These are phyloP conservation scores for Ptilorrhoa leucosticta DNA, from an alignment of 2,113 vertebrate species.

Conservation along the genomic window DNA sequence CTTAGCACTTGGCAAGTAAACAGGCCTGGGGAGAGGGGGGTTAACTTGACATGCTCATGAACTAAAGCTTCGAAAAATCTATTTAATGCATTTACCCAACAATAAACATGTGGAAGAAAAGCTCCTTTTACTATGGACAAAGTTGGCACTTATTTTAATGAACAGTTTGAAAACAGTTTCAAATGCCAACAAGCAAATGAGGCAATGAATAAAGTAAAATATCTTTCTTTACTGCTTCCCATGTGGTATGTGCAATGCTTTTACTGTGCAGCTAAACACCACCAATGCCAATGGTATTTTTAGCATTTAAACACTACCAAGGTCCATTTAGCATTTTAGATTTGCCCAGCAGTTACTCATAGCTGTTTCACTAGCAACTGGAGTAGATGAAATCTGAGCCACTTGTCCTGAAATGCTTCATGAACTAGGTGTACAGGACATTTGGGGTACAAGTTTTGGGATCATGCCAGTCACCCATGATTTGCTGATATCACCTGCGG, in stretches of 20 bases:
- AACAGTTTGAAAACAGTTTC: not conserved
- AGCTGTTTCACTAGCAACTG: not conserved
- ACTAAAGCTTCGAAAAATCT: not conserved
- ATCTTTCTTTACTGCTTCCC: not conserved
- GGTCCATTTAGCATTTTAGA: not conserved
- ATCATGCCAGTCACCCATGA: not conserved
- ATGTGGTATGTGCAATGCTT: not conserved
- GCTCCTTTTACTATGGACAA: not conserved
- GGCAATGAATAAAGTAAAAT: not conserved
- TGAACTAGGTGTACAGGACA: not conserved
- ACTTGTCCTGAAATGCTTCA: conserved; percentile 3
- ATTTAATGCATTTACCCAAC: not conserved
- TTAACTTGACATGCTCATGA: not conserved
- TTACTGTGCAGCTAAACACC: not conserved
- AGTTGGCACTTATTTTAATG: not conserved
- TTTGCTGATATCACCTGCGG: conserved; percentile 22
- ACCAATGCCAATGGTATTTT: not conserved
- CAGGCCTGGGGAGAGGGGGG: not conserved
- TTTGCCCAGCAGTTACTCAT: not conserved
- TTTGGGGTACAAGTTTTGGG: not conserved
- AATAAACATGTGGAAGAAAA: not conserved
- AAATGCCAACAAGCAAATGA: not conserved
- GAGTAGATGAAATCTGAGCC: not conserved
- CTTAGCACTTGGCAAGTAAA: not conserved
- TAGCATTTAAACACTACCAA: not conserved